Evolutionary conservation across 2,797 vertebrate species (phyloP).

Genomic region (Sebastiscus albofasciatus): DNA sequence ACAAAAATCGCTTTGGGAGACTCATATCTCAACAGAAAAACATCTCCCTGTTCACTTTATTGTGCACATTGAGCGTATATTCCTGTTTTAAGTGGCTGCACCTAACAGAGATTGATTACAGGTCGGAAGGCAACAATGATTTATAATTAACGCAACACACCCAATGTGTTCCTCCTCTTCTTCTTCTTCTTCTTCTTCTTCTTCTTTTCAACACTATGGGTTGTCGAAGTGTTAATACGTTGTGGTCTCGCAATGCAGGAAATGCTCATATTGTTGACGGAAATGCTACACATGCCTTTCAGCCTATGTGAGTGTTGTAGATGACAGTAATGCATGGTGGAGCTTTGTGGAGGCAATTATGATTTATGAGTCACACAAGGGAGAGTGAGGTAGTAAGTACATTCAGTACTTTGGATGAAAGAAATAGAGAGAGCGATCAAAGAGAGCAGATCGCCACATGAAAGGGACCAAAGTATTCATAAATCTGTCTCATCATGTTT

Average conservation of each 20-base stretch:
- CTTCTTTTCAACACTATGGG: neutral
- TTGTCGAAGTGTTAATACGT: neutral
- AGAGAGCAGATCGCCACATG: conserved; percentile 32
- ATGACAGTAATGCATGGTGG: conserved; percentile 1
- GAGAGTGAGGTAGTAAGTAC: conserved; percentile 4
- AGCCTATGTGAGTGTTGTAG: neutral
- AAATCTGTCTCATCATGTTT: conserved; percentile 47
- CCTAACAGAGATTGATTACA: conserved; percentile 5
- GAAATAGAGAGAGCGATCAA: conserved; percentile 35
- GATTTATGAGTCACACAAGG: conserved; percentile 28
- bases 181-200: too few species aligned
- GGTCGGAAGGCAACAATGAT: neutral
- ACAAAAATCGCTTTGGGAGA: conserved; percentile 23
- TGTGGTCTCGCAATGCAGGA: conserved; percentile 23
- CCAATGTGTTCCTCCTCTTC: neutral
- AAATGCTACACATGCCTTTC: conserved; percentile 12
- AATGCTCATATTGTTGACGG: conserved; percentile 27
- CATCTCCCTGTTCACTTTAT: conserved; percentile 6
- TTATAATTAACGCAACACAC: neutral
- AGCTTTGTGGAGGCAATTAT: conserved; percentile 21
- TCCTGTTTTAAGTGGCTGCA: conserved; percentile 21
- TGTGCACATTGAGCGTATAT: neutral
- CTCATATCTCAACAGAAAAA: conserved; percentile 18
- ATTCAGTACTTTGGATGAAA: neutral
- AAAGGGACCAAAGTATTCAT: conserved; percentile 36